These are phyloP conservation scores for Myotis planiceps DNA, from an alignment of 2,797 vertebrate species.

Conservation along the genomic window DNA sequence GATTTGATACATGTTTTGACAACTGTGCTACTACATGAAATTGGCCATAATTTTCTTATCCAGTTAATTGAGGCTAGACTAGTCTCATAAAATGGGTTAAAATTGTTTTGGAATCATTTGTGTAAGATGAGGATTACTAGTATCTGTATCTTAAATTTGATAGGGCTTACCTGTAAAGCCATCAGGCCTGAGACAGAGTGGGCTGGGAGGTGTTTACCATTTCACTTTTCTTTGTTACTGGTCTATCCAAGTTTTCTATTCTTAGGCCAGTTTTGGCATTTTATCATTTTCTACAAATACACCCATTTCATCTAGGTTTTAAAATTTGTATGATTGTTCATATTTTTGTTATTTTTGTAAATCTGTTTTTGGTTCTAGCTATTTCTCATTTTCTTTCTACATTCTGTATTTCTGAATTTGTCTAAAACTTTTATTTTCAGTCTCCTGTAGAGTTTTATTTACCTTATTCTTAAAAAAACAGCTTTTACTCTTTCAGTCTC, in stretches of 20 bases:
- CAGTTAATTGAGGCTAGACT: neutral
- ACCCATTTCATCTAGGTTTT: neutral
- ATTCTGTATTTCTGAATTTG: neutral
- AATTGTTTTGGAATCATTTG: neutral
- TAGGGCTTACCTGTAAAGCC: neutral
- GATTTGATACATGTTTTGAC: neutral
- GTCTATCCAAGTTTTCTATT: neutral
- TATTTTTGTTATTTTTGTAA: slow-evolving; percentile 27
- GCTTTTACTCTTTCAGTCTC: slow-evolving; percentile 9
- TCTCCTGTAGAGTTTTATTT: neutral
- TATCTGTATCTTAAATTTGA: neutral
- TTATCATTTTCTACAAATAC: slow-evolving; percentile 19
- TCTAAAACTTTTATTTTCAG: neutral
- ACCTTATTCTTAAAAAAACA: neutral
- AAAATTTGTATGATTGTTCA: neutral
- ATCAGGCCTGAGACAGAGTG: neutral
- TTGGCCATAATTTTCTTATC: neutral
- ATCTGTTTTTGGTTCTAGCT: neutral
- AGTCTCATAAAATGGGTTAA: neutral
- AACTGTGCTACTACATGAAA: neutral
- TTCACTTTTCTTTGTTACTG: neutral
- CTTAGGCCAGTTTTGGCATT: neutral
- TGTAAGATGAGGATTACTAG: neutral
- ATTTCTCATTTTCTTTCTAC: neutral
- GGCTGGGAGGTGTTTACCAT: neutral